Evolutionary conservation across 2,113 vertebrate species (phyloP), one percentile per base, ranked within the genome.

Genomic region (Tringa solitaria): DNA sequence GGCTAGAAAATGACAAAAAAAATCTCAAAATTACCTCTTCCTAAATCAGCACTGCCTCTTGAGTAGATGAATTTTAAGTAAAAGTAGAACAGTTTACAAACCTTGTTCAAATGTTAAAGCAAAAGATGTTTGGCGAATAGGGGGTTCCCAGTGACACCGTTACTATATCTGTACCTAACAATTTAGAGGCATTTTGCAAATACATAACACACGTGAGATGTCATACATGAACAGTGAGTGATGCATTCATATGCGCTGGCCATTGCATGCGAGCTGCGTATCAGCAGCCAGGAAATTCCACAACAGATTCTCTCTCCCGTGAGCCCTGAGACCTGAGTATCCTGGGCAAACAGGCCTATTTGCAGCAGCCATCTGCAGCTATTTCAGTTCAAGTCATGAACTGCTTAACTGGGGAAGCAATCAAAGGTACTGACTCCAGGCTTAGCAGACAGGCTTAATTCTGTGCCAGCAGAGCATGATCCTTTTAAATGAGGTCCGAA

Each of bases 321-420:
- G 23, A 94, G 45, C 56, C 67, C 59, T 24, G 8, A 89, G 63
- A 65, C 22, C 15, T 14, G 45, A 86, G 43, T 41, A 84, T 45
- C 11, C 2, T 33, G 48, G 26, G 1, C 24, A 73, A 56, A 74
- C 61, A 86, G 85, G 59, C 35, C 73, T 68, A 78, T 93, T 75
- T 93, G 72, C 41, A 60, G 75, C 61, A 64, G 54, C 64, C 63
- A 53, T 28, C 53, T 54, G 61, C 46, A 46, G 89, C 73, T 95
- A 94, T 95, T 93, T 95, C 65, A 70, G 89, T 77, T 84, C 61
- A 93, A 91, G 89, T 75, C 95, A 76, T 8, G 10, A 95, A 90
- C 90, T 90, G 76, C 88, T 96, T 96, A 95, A 84, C 60, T 57
- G 73, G 51, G 35, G 54, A 94, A 94, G 85, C 90, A 72, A 84